phyloP scores from a whole-genome alignment of 2,113 vertebrate species.

The Platysternon megacephalum region DNA sequence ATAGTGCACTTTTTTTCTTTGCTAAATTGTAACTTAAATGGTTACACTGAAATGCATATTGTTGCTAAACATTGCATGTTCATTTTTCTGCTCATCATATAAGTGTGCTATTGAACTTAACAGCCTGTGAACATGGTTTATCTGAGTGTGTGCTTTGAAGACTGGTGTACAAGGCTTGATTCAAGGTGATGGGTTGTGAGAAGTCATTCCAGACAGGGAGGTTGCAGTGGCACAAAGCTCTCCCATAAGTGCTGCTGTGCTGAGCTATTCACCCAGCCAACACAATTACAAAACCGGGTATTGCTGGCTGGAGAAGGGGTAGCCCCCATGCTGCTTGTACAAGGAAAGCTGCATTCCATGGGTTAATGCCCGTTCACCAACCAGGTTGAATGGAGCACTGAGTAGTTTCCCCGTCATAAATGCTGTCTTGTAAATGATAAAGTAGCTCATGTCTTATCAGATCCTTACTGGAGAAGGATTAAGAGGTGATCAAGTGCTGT shows the following conservation, averaged over 20 bases:
- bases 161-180: background rate
- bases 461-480: background rate
- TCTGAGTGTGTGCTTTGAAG: background rate
- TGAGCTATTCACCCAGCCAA: background rate
- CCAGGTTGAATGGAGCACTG: background rate
- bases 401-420: background rate
- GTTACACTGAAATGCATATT: background rate
- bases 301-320: background rate
- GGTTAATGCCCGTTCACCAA: background rate
- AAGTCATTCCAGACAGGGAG: background rate
- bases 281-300: background rate
- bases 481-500: background rate
- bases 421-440: background rate
- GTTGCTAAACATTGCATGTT: background rate
- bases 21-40: background rate
- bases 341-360: background rate
- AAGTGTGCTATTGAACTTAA: background rate
- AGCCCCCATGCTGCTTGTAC: too few species aligned
- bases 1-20: background rate
- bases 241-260: background rate
- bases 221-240: background rate
- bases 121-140: background rate
- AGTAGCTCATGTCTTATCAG: background rate
- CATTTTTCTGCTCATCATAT: background rate
- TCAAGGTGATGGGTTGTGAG: background rate